Conservation (phyloP, 2,113 vertebrate genomes). For the Eonycteris spelaea region DNA sequence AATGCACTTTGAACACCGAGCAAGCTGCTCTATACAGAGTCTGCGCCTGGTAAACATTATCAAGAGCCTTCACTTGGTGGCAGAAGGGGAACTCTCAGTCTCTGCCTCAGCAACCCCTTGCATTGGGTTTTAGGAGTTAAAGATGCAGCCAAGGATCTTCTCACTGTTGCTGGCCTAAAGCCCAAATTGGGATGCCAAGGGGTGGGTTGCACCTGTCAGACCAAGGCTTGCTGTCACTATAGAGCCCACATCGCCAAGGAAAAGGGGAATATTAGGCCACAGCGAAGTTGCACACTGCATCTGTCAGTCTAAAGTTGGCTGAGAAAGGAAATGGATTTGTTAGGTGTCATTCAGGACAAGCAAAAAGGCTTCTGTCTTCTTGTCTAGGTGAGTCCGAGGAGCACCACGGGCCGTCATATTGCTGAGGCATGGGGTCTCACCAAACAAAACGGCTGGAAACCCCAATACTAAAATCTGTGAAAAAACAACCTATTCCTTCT, state of each 20-base stretch:
- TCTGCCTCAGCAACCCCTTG: not conserved
- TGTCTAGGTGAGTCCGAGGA: not conserved
- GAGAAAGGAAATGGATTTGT: not conserved
- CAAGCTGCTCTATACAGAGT: not conserved
- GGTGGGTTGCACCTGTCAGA: slow-evolving; percentile 10
- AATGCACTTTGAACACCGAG: not conserved
- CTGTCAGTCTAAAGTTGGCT: slow-evolving; percentile 18
- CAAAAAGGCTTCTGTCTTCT: not conserved
- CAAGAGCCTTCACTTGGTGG: not conserved
- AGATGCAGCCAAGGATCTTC: not conserved
- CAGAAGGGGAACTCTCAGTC: not conserved
- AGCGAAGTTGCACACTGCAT: not conserved
- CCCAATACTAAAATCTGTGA: not conserved
- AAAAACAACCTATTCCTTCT: not conserved
- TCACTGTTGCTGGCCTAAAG: not conserved
- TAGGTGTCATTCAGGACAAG: not conserved
- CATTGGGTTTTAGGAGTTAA: not conserved
- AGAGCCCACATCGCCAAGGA: not conserved
- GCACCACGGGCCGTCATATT: not conserved
- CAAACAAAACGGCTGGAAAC: not conserved
- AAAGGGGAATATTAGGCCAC: not conserved
- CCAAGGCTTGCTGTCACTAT: not conserved
- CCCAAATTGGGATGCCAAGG: not conserved
- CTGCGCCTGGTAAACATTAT: not conserved
- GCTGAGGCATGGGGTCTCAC: not conserved